phyloP scores from a whole-genome alignment of 2,113 vertebrate species.

The Corythaeola cristata region DNA sequence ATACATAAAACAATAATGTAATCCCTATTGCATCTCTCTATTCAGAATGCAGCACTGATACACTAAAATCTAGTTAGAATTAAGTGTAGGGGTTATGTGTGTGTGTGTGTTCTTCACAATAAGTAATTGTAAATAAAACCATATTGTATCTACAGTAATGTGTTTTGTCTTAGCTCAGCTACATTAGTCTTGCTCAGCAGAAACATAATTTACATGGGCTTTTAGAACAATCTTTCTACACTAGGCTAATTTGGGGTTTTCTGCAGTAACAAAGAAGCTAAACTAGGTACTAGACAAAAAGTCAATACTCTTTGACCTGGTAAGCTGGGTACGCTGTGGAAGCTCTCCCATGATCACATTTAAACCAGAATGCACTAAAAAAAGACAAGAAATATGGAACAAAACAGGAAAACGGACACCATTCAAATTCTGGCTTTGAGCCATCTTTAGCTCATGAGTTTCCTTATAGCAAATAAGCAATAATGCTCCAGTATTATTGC shows the following conservation, averaged over 20 bases:
- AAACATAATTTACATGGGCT: not conserved
- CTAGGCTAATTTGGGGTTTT: not conserved
- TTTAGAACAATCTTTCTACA: not conserved
- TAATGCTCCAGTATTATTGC: not conserved
- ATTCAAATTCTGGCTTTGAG: not conserved
- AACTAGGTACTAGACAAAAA: not conserved
- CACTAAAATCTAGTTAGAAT: not conserved
- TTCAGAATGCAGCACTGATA: not conserved
- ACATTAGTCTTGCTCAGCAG: not conserved
- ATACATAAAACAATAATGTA: conserved; percentile 29
- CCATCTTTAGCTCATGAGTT: not conserved
- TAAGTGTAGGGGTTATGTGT: not conserved
- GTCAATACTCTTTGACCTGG: not conserved
- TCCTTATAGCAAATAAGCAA: not conserved
- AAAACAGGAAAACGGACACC: not conserved
- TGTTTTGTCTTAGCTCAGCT: not conserved
- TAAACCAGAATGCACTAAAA: not conserved
- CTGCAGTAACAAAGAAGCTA: not conserved
- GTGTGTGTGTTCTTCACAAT: not conserved
- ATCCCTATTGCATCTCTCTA: conserved; percentile 14
- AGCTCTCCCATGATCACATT: not conserved
- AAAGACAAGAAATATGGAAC: not conserved
- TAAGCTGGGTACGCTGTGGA: not conserved
- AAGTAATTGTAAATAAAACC: conserved; percentile 6
- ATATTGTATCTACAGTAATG: not conserved